Conservation (phyloP, 2,888 invertebrate species). For the Hyles lineata region DNA sequence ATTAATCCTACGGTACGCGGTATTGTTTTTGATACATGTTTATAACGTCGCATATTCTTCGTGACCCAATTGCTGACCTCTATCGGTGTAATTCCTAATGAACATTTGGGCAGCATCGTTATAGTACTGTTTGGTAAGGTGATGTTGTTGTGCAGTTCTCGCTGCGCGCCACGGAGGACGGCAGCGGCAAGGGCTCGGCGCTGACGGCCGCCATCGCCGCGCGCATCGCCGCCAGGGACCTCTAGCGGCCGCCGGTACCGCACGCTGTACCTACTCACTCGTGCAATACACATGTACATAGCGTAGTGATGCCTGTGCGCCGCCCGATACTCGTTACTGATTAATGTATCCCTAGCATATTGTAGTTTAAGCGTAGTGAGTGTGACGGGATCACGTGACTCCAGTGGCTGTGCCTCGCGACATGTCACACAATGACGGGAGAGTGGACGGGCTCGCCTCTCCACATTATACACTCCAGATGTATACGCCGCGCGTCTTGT, state of each 20-base stretch:
- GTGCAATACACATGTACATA: not conserved
- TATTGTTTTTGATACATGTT: too few relatives aligned
- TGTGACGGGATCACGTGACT: too few relatives aligned
- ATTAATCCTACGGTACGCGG: too few relatives aligned
- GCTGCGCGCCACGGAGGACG: constrained; percentile 90
- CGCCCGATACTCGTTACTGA: not conserved
- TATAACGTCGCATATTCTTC: too few relatives aligned
- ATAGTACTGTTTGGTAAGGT: not conserved
- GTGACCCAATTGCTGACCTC: too few relatives aligned
- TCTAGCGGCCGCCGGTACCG: not conserved
- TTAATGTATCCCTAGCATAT: not conserved
- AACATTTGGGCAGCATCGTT: too few relatives aligned
- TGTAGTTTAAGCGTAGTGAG: not conserved
- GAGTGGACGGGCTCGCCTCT: too few relatives aligned
- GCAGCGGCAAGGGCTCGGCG: constrained; percentile 93
- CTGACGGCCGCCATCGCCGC: constrained; percentile 90
- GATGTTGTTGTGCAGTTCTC: constrained; percentile 82
- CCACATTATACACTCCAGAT: too few relatives aligned
- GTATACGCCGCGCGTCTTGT: not conserved
- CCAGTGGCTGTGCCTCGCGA: too few relatives aligned
- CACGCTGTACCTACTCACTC: not conserved
- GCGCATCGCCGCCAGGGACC: constrained; percentile 67
- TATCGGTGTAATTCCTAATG: too few relatives aligned
- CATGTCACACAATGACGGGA: too few relatives aligned
- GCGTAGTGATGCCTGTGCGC: too few relatives aligned